A percentile compares a stretch with the other conserved stretches of the same genome.
phyloP scores from a whole-genome alignment of 2,888 invertebrate species.

The Mesopsocus fuscifrons region DNA sequence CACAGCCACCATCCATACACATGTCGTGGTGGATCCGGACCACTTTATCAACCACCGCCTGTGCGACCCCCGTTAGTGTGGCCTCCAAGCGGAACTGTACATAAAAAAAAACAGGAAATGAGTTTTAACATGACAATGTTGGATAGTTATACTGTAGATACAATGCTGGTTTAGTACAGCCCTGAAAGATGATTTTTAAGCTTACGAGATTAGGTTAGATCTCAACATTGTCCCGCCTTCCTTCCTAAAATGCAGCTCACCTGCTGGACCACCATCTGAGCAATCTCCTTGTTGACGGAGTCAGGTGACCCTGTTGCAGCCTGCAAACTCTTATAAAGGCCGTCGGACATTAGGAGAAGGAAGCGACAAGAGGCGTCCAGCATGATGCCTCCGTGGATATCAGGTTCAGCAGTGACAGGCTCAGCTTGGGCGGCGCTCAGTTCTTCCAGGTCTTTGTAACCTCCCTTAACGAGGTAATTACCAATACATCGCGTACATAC shows the following conservation, averaged over 20 bases:
- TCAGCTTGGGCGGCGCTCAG: conserved; percentile 47
- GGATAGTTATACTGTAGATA: too few relatives aligned
- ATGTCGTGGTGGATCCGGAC: conserved; percentile 66
- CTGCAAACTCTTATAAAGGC: conserved; percentile 64
- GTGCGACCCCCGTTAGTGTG: conserved; percentile 62
- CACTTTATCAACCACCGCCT: conserved; percentile 67
- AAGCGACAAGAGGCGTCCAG: conserved; percentile 66
- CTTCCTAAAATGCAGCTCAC: conserved; percentile 23
- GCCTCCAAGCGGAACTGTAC: conserved; percentile 53
- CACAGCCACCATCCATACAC: conserved; percentile 35
- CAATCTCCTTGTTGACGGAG: conserved; percentile 63
- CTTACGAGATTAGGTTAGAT: too few relatives aligned
- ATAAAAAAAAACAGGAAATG: conserved; percentile 7
- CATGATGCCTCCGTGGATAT: conserved; percentile 59
- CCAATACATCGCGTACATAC: conserved; percentile 72
- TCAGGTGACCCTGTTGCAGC: conserved; percentile 54
- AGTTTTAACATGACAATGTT: not conserved
- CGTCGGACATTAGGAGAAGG: conserved; percentile 67
- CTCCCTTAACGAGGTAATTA: conserved; percentile 70
- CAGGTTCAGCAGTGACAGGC: conserved; percentile 67
- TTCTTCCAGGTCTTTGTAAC: conserved; percentile 64
- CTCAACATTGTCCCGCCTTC: too few relatives aligned
- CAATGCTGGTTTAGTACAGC: too few relatives aligned
- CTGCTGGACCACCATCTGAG: conserved; percentile 61
- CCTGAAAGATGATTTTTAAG: too few relatives aligned